Evolutionary conservation across 2,797 vertebrate genomes (phyloP).

Genomic region (Schizopygopsis pylzovi): DNA sequence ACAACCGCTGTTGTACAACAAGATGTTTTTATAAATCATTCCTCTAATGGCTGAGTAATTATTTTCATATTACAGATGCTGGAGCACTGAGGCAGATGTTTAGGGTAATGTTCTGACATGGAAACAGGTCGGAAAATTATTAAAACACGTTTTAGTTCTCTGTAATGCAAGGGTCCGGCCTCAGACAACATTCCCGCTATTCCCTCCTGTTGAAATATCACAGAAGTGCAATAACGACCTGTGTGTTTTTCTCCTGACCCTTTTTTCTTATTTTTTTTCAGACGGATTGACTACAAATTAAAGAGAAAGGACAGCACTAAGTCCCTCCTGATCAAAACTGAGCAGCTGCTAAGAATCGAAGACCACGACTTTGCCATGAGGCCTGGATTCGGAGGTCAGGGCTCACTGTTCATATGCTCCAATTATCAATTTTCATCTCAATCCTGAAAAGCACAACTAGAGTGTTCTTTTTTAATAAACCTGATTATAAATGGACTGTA

Average conservation of each 20-base stretch:
- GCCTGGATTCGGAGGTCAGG: constrained; percentile 91
- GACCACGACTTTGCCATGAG: constrained; percentile 92
- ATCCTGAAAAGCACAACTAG: constrained; percentile 49
- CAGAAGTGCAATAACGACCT: not conserved
- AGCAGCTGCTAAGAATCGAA: constrained; percentile 89
- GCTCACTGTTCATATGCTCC: constrained; percentile 1
- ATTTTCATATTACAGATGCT: constrained; percentile 1
- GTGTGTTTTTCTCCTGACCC: not conserved
- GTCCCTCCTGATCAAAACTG: constrained; percentile 82
- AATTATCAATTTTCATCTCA: not conserved
- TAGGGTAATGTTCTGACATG: not conserved
- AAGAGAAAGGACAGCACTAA: constrained; percentile 89
- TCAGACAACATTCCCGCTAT: not conserved
- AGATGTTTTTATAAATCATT: constrained; percentile 9
- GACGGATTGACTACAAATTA: constrained; percentile 82
- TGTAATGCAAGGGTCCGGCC: not conserved
- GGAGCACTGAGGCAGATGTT: constrained; percentile 29
- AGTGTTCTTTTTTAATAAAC: constrained; percentile 20
- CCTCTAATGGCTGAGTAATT: constrained; percentile 2
- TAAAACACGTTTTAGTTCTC: constrained; percentile 1
- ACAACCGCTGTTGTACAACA: not conserved
- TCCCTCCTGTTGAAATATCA: not conserved
- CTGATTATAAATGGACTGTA: constrained; percentile 47
- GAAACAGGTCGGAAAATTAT: not conserved
- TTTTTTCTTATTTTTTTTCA: constrained; percentile 45